phyloP scores from a whole-genome alignment of 2,113 vertebrate genomes.

The Datnioides undecimradiatus region DNA sequence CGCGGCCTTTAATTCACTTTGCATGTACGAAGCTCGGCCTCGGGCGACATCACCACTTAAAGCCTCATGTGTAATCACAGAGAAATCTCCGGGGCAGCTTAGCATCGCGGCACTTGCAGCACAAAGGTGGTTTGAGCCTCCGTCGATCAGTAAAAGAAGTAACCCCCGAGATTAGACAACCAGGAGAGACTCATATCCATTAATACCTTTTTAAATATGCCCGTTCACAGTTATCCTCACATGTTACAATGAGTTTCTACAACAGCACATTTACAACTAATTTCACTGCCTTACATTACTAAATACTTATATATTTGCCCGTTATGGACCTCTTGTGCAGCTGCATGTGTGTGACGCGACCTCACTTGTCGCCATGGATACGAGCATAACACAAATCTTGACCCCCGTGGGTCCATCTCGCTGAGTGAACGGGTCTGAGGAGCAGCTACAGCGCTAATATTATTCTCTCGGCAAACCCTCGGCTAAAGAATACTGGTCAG shows the following conservation, averaged over 20 bases:
- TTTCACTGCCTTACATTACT: too few relatives aligned
- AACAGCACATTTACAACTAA: too few relatives aligned
- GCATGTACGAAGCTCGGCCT: not conserved
- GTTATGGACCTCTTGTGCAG: not conserved
- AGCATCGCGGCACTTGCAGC: not conserved
- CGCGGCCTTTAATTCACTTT: not conserved
- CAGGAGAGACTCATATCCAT: too few relatives aligned
- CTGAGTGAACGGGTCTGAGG: not conserved
- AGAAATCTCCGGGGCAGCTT: not conserved
- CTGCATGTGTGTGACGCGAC: not conserved
- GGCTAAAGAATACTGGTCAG: not conserved
- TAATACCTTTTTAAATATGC: too few relatives aligned
- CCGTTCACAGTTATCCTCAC: too few relatives aligned
- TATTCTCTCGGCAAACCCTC: too few relatives aligned
- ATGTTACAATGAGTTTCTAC: too few relatives aligned
- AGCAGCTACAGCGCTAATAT: too few relatives aligned
- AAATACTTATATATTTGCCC: too few relatives aligned
- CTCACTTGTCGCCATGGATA: not conserved
- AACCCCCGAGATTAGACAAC: too few relatives aligned
- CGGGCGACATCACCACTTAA: constrained; percentile 19
- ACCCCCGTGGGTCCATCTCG: not conserved
- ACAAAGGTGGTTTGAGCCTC: not conserved
- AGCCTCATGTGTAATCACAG: constrained; percentile 19
- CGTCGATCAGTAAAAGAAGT: not conserved
- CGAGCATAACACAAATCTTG: not conserved